phyloP scores from a whole-genome alignment of 2,797 vertebrate genomes.

The Mycteria americana region DNA sequence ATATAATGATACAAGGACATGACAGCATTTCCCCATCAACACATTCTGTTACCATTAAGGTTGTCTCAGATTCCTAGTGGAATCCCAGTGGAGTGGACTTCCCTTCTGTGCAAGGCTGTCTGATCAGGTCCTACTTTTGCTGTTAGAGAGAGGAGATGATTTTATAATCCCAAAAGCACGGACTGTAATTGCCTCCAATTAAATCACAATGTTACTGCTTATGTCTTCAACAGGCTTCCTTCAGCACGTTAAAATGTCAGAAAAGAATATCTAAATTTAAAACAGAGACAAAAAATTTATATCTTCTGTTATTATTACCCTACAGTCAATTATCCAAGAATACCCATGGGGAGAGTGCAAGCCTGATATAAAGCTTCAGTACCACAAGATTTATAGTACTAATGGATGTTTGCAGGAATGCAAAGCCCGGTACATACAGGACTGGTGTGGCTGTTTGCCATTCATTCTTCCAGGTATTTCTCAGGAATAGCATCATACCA shows the following conservation, averaged over 20 bases:
- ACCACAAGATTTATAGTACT: constrained; percentile 70
- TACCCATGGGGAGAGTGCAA: constrained; percentile 81
- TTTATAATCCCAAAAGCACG: not conserved
- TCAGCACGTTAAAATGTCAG: not conserved
- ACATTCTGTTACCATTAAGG: not conserved
- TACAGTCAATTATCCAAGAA: constrained; percentile 77
- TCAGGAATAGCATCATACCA: not conserved
- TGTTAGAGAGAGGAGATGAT: not conserved
- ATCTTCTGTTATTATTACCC: constrained; percentile 6
- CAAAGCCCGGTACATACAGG: constrained; percentile 70
- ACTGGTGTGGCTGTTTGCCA: constrained; percentile 73
- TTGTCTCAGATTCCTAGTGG: not conserved
- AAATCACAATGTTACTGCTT: not conserved
- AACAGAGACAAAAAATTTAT: not conserved
- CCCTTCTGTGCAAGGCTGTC: not conserved
- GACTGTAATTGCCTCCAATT: not conserved
- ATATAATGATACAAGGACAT: not conserved
- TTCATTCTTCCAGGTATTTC: constrained; percentile 78
- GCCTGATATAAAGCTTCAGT: constrained; percentile 63
- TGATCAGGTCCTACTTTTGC: not conserved
- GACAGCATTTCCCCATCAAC: not conserved
- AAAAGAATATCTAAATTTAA: not conserved
- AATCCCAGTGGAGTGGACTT: not conserved
- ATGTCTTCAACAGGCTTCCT: not conserved
- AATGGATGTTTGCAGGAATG: constrained; percentile 78